phyloP scores from a whole-genome alignment of 2,888 invertebrate species.

The Electrophaes corylata region DNA sequence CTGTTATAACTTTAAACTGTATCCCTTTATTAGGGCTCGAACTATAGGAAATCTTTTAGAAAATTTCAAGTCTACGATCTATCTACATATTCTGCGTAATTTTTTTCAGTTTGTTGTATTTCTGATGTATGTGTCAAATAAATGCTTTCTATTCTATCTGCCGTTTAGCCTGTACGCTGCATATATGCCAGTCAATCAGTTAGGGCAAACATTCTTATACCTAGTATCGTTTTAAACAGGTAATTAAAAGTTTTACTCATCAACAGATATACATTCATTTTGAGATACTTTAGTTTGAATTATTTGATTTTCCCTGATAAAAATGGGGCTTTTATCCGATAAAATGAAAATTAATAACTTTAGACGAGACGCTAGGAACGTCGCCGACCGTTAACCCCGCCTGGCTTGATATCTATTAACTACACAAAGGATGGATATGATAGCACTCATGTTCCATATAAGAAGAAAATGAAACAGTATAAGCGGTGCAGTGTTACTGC shows the following conservation, averaged over 20 bases:
- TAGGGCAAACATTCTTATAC: too few species aligned
- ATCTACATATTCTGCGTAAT: too few species aligned
- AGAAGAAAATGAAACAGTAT: constrained; percentile 27
- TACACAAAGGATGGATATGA: constrained; percentile 38
- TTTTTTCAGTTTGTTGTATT: too few species aligned
- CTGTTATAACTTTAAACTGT: too few species aligned
- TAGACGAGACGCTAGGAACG: constrained; percentile 48
- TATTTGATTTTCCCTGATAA: constrained; percentile 44
- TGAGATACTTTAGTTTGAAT: constrained; percentile 6
- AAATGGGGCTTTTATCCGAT: constrained; percentile 55
- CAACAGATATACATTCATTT: background rate
- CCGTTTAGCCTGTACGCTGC: too few species aligned
- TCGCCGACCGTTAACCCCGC: constrained; percentile 54
- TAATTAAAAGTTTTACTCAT: background rate
- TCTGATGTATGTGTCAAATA: too few species aligned
- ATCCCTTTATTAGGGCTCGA: too few species aligned
- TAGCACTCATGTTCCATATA: constrained; percentile 40
- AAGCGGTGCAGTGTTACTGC: constrained; percentile 19
- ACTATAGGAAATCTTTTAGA: too few species aligned
- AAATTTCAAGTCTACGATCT: too few species aligned
- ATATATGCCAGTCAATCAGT: too few species aligned
- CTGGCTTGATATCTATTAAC: constrained; percentile 51
- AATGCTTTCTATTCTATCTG: too few species aligned
- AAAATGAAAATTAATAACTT: constrained; percentile 74
- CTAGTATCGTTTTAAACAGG: too few species aligned